Evolutionary conservation across 1,140 invertebrate genomes (phyloP).

Genomic region (Bombus breviceps): DNA sequence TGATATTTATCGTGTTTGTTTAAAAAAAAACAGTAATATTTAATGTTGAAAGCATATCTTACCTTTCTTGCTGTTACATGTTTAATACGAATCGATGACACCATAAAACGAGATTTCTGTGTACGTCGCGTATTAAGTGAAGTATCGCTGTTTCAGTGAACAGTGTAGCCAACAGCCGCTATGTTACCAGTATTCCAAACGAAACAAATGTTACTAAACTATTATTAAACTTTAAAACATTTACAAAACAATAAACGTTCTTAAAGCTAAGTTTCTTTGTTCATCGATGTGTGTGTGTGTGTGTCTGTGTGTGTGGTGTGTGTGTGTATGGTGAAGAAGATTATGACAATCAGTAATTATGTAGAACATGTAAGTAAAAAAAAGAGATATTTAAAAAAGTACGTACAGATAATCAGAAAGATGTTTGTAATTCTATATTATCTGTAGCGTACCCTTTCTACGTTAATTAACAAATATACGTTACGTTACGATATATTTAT

Average conservation of each 20-base stretch:
- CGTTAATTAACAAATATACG: background rate
- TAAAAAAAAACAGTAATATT: background rate
- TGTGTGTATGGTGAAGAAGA: no score
- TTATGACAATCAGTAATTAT: background rate
- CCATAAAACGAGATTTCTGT: conserved; percentile 38
- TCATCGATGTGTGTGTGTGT: background rate
- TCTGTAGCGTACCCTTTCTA: no score
- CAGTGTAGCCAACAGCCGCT: conserved; percentile 41
- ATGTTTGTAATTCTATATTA: no score
- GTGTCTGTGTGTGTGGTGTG: no score
- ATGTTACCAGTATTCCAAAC: background rate
- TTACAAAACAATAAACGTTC: background rate
- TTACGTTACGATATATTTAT: background rate
- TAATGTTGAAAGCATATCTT: background rate
- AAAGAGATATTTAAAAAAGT: no score
- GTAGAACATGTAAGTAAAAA: background rate
- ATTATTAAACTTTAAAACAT: background rate
- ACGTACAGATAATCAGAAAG: no score
- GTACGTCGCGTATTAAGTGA: conserved; percentile 39
- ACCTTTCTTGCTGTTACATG: conserved; percentile 57
- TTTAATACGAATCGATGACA: conserved; percentile 47
- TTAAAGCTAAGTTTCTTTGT: background rate
- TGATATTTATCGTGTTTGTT: background rate
- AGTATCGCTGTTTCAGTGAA: conserved; percentile 1
- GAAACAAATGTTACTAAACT: background rate